A percentile compares a stretch with the other conserved stretches of the same genome.
Conservation (phyloP, 2,797 vertebrate genomes). For the Rhinatrema bivittatum region DNA sequence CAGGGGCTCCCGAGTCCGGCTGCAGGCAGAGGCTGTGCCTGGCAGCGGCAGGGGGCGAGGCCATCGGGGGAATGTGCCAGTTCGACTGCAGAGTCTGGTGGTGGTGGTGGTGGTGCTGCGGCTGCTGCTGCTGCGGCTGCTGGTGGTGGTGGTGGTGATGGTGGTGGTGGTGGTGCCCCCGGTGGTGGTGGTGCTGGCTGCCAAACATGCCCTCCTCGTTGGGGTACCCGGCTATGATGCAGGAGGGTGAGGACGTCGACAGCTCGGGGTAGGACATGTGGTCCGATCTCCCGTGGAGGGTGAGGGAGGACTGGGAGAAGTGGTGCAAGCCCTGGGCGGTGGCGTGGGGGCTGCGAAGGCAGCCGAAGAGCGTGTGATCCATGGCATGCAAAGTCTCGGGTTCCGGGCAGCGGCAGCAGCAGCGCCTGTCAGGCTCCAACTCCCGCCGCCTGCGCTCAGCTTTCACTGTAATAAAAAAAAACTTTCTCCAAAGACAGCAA, state of each 20-base stretch:
- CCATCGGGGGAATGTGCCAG: conserved; percentile 93
- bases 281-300: conserved; percentile 90
- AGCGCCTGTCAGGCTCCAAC: conserved; percentile 62
- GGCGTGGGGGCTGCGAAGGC: conserved; percentile 91
- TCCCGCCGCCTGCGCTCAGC: conserved; percentile 47
- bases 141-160: conserved; percentile 71
- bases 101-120: conserved; percentile 52
- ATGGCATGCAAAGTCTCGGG: conserved; percentile 67
- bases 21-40: conserved; percentile 83
- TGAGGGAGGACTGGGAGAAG: conserved; percentile 86
- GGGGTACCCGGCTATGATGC: conserved; percentile 87
- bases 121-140: conserved; percentile 76
- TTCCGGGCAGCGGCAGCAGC: conserved; percentile 54
- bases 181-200: conserved; percentile 72
- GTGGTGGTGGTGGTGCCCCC: conserved; percentile 62
- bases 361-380: conserved; percentile 97
- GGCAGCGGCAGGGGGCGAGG: conserved; percentile 60
- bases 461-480: conserved; percentile 53
- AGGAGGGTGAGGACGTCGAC: conserved; percentile 81
- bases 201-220: conserved; percentile 84
- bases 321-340: conserved; percentile 88
- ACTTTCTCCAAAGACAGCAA: conserved; percentile 37
- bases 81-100: conserved; percentile 74
- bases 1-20: conserved; percentile 68
- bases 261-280: conserved; percentile 94